Base-by-base conservation (phyloP, 2,113 vertebrate species). In the Myrmecophaga tridactyla region DNA sequence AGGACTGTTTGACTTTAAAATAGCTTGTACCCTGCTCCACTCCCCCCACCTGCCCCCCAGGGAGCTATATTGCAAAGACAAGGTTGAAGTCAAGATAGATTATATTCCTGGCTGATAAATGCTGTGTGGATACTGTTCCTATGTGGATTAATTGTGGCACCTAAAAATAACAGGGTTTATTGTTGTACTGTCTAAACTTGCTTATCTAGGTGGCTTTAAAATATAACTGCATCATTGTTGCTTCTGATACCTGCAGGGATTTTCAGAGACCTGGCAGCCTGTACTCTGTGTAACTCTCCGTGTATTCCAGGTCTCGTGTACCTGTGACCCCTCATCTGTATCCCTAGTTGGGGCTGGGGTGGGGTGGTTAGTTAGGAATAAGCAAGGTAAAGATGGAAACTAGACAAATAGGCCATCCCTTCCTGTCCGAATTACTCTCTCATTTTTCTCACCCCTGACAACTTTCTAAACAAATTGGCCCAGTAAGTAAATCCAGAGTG, bases 401-500 rank as follows among this genome's bases (percentile, higher is more conserved):
- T 53, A 34, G 60, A 41, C 20, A 76, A 83, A 67, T 7, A 60
- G n/a, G 13, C 39, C 6, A 0, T 6, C 31, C 31, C 34, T 48
- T 60, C 58, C 56, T 31, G 27, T 83, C 51, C n/a, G 29, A 89
- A 86, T 53, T 17, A 53, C 20, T 41, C 13, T 53, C 34, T 82
- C 29, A 11, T 75, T 86, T 67, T 82, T 63, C 63, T 84, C 14
- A 6, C 17, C 34, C 23, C 62, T 65, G 58, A 90, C 56, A 63
- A 15, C 39, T 91, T 86, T 94, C 73, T 92, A 80, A 92, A 84
- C 56, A 92, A 60, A 87, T 60, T 51, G 69, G 20, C 23, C 91
- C 41, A 20, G 5, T 67, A n/a, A 56, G 11, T 70, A 48, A 72
- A 53, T 51, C 65, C 27, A 82, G 85, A 51, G 56, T 10, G 43